Evolutionary conservation across 2,888 invertebrate genomes (phyloP).

Genomic region (Acanthosoma haemorrhoidale): DNA sequence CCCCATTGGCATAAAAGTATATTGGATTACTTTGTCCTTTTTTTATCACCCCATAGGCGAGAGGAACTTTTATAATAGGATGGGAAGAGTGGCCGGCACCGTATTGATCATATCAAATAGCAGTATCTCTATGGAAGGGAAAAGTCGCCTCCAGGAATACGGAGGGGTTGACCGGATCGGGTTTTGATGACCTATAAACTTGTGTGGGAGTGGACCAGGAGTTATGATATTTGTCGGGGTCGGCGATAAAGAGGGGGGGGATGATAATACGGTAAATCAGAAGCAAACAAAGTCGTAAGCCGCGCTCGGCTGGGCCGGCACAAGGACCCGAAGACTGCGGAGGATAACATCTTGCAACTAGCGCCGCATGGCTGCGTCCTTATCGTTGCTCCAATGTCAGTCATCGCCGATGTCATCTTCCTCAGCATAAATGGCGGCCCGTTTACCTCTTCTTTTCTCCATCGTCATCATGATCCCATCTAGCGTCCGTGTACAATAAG

Average conservation of each 20-base stretch:
- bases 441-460: neutral
- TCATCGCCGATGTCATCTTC: neutral
- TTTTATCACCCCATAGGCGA: conserved; percentile 27
- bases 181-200: conserved; percentile 32
- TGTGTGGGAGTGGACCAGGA: neutral
- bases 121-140: conserved; percentile 24
- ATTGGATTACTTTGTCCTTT: conserved; percentile 23
- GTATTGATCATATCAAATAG: conserved; percentile 27
- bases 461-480: no score
- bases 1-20: conserved; percentile 23
- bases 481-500: no score
- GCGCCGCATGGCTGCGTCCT: conserved; percentile 5
- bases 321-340: no score
- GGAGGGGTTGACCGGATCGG: conserved; percentile 17
- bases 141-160: no score
- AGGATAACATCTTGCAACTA: conserved; percentile 14
- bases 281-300: conserved; percentile 40
- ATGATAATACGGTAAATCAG: conserved; percentile 38
- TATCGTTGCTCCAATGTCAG: neutral
- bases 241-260: conserved; percentile 5
- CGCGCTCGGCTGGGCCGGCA: conserved; percentile 15
- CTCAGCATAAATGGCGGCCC: neutral
- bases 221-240: conserved; percentile 30
- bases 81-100: conserved; percentile 3
- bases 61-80: conserved; percentile 19